Conservation (phyloP, 1,140 invertebrate species). For the Reticulitermes speratus region DNA sequence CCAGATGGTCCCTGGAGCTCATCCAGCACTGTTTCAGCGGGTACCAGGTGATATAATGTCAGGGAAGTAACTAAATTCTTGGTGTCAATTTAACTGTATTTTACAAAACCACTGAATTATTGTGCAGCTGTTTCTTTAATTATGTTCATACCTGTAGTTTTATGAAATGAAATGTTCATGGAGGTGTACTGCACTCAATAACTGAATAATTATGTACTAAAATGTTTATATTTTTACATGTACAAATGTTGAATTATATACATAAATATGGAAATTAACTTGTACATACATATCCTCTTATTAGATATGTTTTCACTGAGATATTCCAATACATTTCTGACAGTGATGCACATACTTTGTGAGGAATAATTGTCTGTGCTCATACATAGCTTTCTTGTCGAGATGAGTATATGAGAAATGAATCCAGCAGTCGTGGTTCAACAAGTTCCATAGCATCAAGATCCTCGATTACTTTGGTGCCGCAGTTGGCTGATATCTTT, state of each 20-base stretch:
- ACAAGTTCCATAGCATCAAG: constrained; percentile 61
- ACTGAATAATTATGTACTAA: no score
- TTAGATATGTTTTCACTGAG: background rate
- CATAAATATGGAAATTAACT: constrained; percentile 1
- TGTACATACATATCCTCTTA: background rate
- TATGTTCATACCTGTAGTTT: no score
- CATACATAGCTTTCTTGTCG: constrained; percentile 67
- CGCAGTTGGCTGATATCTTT: constrained; percentile 62
- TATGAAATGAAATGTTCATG: no score
- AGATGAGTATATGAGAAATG: constrained; percentile 67
- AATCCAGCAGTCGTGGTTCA: constrained; percentile 64
- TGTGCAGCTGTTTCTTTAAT: no score
- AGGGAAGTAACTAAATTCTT: no score
- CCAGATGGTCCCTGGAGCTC: no score
- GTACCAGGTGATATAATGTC: no score
- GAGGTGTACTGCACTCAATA: no score
- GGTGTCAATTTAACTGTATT: no score
- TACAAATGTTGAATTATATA: background rate
- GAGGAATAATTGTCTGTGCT: background rate
- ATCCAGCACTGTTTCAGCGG: no score
- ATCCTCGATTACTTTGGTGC: constrained; percentile 52
- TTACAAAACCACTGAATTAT: no score
- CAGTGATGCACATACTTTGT: background rate
- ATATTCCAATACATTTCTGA: background rate
- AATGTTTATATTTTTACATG: background rate